These are phyloP conservation scores for Cossypha polioptera DNA, from an alignment of 2,797 vertebrate species.

Conservation along the genomic window DNA sequence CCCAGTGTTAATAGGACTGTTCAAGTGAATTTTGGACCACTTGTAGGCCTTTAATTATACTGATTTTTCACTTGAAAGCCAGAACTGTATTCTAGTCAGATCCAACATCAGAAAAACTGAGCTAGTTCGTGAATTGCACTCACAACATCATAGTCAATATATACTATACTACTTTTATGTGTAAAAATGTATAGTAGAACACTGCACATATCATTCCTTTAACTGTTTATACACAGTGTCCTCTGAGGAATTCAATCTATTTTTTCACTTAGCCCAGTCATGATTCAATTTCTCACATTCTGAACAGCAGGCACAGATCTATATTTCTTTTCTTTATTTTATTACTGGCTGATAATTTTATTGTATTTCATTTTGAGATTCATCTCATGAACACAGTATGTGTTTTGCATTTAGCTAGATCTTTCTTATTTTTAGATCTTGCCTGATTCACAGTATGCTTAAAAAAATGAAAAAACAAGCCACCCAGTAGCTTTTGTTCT, in stretches of 20 bases:
- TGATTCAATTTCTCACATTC: conserved; percentile 69
- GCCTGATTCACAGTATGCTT: neutral
- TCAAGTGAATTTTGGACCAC: neutral
- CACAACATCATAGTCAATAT: neutral
- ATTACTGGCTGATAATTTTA: conserved; percentile 72
- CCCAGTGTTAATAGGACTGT: neutral
- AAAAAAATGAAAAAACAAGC: neutral
- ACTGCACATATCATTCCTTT: neutral
- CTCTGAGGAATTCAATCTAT: conserved; percentile 34
- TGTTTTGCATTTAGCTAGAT: conserved; percentile 30
- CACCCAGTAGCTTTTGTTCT: conserved; percentile 7
- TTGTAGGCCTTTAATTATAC: neutral
- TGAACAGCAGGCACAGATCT: conserved; percentile 50
- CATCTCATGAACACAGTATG: conserved; percentile 41
- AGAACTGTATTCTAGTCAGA: neutral
- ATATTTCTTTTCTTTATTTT: conserved; percentile 69
- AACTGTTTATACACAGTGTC: conserved; percentile 16
- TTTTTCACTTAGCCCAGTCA: conserved; percentile 46
- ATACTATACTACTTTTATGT: neutral
- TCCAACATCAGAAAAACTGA: neutral
- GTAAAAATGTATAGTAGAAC: neutral
- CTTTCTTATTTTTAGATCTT: conserved; percentile 40
- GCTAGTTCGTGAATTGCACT: neutral
- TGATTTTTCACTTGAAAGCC: neutral
- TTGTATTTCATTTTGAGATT: conserved; percentile 67